Evolutionary conservation across 2,888 invertebrate genomes (phyloP).

Genomic region (Metellina segmentata): DNA sequence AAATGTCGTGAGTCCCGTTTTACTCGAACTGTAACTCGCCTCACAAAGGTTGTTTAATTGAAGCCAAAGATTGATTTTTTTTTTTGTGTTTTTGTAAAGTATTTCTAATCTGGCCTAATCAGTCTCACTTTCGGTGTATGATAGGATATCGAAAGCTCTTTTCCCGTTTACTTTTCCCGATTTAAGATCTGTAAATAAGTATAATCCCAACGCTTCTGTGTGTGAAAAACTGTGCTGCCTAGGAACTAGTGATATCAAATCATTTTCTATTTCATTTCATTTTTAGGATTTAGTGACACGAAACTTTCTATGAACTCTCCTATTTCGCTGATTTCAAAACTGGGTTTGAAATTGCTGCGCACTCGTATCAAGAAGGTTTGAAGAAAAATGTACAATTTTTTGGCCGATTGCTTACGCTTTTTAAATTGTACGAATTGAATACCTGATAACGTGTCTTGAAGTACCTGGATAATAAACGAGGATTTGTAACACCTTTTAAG

Average conservation of each 20-base stretch:
- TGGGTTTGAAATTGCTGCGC: not conserved
- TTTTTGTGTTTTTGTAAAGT: not conserved
- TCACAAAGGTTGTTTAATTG: slow-evolving; percentile 1
- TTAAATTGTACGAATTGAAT: too few species aligned
- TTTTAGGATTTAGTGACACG: slow-evolving; percentile 14
- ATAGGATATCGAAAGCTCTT: not conserved
- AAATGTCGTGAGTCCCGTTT: not conserved
- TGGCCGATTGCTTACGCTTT: too few species aligned
- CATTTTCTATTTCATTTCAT: slow-evolving; percentile 41
- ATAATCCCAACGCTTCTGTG: slow-evolving; percentile 65
- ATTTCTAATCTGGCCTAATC: not conserved
- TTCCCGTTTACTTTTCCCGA: not conserved
- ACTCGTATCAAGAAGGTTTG: not conserved
- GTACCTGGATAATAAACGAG: not conserved
- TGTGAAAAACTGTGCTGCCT: slow-evolving; percentile 52
- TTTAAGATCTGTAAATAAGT: slow-evolving; percentile 64
- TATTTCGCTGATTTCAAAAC: not conserved
- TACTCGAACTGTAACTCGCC: slow-evolving; percentile 6
- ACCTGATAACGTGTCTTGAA: too few species aligned
- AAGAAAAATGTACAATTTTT: not conserved
- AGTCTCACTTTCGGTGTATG: not conserved
- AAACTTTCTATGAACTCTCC: not conserved
- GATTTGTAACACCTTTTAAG: not conserved
- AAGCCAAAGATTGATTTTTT: slow-evolving; percentile 6
- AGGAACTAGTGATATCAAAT: slow-evolving; percentile 50